Conservation (phyloP, 2,888 invertebrate genomes). For the Flexamia atlantica region DNA sequence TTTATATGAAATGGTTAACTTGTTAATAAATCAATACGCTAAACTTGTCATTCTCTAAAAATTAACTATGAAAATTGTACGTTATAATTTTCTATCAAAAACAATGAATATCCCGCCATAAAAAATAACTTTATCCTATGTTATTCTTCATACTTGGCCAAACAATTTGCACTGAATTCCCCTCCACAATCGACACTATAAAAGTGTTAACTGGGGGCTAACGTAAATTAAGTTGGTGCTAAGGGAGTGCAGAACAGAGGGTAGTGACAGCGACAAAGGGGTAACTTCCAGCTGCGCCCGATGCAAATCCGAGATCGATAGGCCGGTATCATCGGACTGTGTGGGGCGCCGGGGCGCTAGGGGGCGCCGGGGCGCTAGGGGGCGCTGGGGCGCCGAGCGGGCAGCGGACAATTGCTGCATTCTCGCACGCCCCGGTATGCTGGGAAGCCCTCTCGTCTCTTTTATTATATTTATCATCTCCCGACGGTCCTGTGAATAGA, state of each 20-base stretch:
- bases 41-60: no score
- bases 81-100: no score
- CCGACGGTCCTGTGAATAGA: constrained; percentile 21
- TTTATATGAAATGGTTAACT: no score
- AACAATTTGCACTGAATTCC: no score
- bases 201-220: neutral
- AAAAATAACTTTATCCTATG: no score
- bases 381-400: neutral
- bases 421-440: constrained; percentile 28
- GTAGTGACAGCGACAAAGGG: neutral
- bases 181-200: no score
- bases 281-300: neutral
- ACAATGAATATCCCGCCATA: no score
- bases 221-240: neutral
- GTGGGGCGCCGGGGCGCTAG: constrained; percentile 14
- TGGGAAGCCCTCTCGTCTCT: constrained; percentile 29
- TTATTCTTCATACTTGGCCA: no score
- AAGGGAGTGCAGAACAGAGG: neutral
- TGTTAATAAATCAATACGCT: no score
- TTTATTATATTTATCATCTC: constrained; percentile 28
- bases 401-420: constrained; percentile 27
- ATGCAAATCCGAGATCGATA: constrained; percentile 37
- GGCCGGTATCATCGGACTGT: neutral
- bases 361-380: constrained; percentile 1
- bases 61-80: no score